Evolutionary conservation across 2,888 invertebrate genomes (phyloP), one percentile per base, ranked within the genome.

Genomic region (Invenusta paracnida): DNA sequence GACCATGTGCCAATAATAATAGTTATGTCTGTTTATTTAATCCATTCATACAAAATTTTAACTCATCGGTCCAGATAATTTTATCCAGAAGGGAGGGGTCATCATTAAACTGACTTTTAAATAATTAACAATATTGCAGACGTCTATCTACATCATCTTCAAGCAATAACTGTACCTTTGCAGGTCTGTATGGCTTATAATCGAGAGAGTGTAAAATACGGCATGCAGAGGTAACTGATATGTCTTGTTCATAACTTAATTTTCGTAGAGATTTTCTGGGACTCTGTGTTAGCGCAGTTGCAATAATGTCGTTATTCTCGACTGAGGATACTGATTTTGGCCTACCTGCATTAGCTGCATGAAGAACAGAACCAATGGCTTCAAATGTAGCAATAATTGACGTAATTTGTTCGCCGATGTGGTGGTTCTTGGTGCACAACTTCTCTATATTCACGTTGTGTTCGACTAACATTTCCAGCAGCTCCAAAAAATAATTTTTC

Each of bases 1-100:
- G 13, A 23, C 82, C 82, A 82, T 82, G 29, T 82, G 82, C 82
- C 82, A 82, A 82, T 82, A 30, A 28, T 82, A 82, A 30, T 29
- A 82, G 29, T 82, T 82, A 28, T 82, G 30, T 82, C 82, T 29
- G 29, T 82, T 82, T 29, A 82, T 82, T 82, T 28, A 25, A 5
- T n/a, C 82, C 82, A 82, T 82, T 82, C 29, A 82, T 23, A 30
- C 82, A 82, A 2, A 82, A 27, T 30, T 82, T 82, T 27, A 29
- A 2, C 27, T 82, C 82, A 30, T 82, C 31, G 11, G 82, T 82
- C 82, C 82, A 82, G 27, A 82, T 82, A 23, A 82, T 82, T 2
- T 11, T 23, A 82, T 82, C 31, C 27, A 29, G 2, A 28, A 82
- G 27, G 30, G 29, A 23, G 29, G 82, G 82, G 28, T 82, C 82